phyloP scores from a whole-genome alignment of 2,888 invertebrate genomes.

The Parasteatoda lunata region DNA sequence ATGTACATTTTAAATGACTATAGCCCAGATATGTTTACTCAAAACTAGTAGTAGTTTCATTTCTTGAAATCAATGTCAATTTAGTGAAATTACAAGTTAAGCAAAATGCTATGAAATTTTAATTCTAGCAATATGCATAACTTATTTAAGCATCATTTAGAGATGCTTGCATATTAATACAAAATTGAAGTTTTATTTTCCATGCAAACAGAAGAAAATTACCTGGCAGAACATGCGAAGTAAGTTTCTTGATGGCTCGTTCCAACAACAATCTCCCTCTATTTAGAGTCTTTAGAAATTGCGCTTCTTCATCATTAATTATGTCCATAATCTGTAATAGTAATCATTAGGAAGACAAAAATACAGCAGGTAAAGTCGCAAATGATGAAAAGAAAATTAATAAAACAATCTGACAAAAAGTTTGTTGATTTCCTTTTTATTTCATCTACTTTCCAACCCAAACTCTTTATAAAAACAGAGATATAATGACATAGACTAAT shows the following conservation, averaged over 20 bases:
- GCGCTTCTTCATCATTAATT: constrained; percentile 97
- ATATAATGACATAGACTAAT: too few species aligned
- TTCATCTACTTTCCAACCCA: too few species aligned
- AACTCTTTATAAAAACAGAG: too few species aligned
- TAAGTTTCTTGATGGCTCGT: constrained; percentile 89
- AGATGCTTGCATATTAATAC: too few species aligned
- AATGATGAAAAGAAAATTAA: too few species aligned
- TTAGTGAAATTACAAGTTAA: background rate
- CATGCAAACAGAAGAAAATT: constrained; percentile 6
- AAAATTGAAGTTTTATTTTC: background rate
- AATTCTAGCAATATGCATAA: background rate
- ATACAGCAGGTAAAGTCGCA: background rate
- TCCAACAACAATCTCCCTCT: constrained; percentile 92
- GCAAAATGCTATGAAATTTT: background rate
- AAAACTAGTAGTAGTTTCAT: too few species aligned
- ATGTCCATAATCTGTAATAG: constrained; percentile 81
- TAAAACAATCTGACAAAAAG: too few species aligned
- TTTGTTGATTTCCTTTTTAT: too few species aligned
- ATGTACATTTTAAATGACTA: too few species aligned
- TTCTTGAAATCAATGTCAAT: background rate
- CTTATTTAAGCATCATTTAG: too few species aligned
- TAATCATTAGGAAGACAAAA: background rate
- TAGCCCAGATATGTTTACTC: too few species aligned
- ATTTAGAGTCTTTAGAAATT: constrained; percentile 95
- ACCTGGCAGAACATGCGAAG: constrained; percentile 84